Percentiles rank a stretch among this genome's conserved stretches.
phyloP scores from a whole-genome alignment of 2,888 invertebrate species.

The Pyrrhia umbra region DNA sequence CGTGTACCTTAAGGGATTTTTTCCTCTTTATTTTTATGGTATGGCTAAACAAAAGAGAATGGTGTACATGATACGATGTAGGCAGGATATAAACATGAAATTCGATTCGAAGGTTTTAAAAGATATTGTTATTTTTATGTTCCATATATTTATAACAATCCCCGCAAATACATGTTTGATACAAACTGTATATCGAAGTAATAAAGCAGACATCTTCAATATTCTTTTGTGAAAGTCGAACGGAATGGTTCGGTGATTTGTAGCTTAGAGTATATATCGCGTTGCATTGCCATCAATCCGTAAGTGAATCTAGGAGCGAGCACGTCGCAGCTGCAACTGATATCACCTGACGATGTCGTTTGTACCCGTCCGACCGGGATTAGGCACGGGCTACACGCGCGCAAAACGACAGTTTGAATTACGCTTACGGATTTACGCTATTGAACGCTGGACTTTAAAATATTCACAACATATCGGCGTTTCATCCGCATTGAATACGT shows the following conservation, averaged over 20 bases:
- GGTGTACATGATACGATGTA: conserved; percentile 27
- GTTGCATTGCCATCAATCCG: conserved; percentile 83
- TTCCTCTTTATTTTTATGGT: conserved; percentile 49
- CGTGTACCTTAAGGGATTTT: conserved; percentile 29
- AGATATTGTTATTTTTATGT: conserved; percentile 33
- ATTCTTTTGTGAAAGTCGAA: conserved; percentile 64
- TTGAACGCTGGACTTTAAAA: conserved; percentile 56
- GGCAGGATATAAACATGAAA: conserved; percentile 37
- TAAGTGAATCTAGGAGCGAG: conserved; percentile 80
- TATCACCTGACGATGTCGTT: conserved; percentile 85
- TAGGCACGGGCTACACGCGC: conserved; percentile 71
- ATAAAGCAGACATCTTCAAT: conserved; percentile 59
- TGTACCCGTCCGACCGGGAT: conserved; percentile 80
- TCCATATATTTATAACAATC: conserved; percentile 29
- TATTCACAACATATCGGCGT: conserved; percentile 50
- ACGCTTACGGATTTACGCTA: conserved; percentile 71
- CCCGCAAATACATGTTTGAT: conserved; percentile 36
- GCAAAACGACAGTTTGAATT: conserved; percentile 75
- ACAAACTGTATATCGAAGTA: conserved; percentile 46
- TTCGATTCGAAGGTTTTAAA: conserved; percentile 20
- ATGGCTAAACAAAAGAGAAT: conserved; percentile 55
- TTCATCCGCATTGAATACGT: conserved; percentile 32
- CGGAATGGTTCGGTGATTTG: conserved; percentile 72
- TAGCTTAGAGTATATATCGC: conserved; percentile 73
- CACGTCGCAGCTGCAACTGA: conserved; percentile 82